Percentiles rank a stretch among this genome's conserved stretches.
These are phyloP conservation scores for Podiceps cristatus DNA, from an alignment of 2,113 vertebrate genomes.

Conservation along the genomic window DNA sequence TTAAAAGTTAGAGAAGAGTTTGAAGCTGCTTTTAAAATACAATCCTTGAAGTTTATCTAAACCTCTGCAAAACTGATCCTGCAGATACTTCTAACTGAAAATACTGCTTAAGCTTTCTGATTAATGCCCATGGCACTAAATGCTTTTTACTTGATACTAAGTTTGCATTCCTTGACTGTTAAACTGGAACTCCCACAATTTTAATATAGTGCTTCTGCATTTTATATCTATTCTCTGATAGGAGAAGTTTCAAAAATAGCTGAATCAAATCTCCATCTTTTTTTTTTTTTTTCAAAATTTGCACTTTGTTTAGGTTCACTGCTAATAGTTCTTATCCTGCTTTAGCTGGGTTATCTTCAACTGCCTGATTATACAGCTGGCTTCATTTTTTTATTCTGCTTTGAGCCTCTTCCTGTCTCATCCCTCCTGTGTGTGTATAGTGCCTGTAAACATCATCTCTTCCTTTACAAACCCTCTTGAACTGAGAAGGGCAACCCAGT, in stretches of 20 bases:
- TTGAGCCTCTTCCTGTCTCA: background rate
- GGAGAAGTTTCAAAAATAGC: background rate
- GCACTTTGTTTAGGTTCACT: background rate
- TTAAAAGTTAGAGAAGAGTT: background rate
- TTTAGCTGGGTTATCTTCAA: background rate
- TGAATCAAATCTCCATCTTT: background rate
- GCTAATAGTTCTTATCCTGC: background rate
- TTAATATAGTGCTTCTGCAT: background rate
- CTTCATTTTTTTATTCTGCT: background rate
- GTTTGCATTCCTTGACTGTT: background rate
- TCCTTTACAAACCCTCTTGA: background rate
- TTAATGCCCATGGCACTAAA: background rate
- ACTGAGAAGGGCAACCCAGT: background rate
- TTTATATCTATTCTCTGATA: background rate
- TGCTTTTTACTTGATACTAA: background rate
- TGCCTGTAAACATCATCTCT: background rate
- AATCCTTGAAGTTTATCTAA: background rate
- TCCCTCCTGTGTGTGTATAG: background rate
- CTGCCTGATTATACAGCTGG: constrained; percentile 40
- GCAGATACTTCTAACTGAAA: background rate
- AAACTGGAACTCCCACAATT: background rate
- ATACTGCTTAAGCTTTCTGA: background rate
- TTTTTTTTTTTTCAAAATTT: background rate
- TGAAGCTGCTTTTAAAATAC: background rate
- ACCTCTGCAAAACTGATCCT: background rate